Percentiles rank a stretch among this genome's conserved stretches.
These are phyloP conservation scores for Ictidomys tridecemlineatus DNA, from an alignment of 2,113 vertebrate species.

Conservation along the genomic window DNA sequence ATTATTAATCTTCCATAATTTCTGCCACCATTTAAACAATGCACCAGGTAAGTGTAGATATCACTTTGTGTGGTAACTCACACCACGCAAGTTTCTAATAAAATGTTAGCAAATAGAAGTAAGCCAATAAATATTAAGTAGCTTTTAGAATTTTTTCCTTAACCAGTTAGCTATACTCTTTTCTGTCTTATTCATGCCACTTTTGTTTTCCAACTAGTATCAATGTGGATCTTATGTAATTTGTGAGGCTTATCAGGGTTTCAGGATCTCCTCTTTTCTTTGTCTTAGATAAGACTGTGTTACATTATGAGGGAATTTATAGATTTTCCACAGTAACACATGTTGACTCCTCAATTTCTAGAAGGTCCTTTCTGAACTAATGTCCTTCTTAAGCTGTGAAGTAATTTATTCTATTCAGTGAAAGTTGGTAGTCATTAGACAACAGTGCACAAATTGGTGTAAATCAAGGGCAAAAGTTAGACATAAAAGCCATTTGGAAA, in stretches of 20 bases:
- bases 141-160: slow-evolving; percentile 58
- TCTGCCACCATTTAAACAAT: slow-evolving; percentile 70
- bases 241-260: background rate
- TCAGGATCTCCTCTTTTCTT: slow-evolving; percentile 28
- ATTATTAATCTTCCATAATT: slow-evolving; percentile 77
- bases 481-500: slow-evolving; percentile 24
- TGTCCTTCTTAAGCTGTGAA: slow-evolving; percentile 59
- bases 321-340: slow-evolving; percentile 19
- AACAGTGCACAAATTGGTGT: slow-evolving; percentile 24
- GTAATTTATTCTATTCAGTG: slow-evolving; percentile 55
- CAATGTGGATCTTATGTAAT: slow-evolving; percentile 45
- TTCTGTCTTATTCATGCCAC: slow-evolving; percentile 19
- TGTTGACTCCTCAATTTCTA: slow-evolving; percentile 10
- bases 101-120: slow-evolving; percentile 63
- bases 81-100: slow-evolving; percentile 53
- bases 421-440: slow-evolving; percentile 51
- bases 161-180: slow-evolving; percentile 17
- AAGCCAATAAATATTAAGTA: slow-evolving; percentile 34
- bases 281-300: slow-evolving; percentile 40
- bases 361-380: slow-evolving; percentile 48
- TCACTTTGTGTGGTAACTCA: slow-evolving; percentile 62
- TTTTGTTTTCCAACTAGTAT: slow-evolving; percentile 63
- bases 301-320: slow-evolving; percentile 32
- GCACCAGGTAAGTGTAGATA: slow-evolving; percentile 78
- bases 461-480: slow-evolving; percentile 56